These are phyloP conservation scores for Phortica okadai DNA, from an alignment of 2,888 invertebrate genomes.

Conservation along the genomic window DNA sequence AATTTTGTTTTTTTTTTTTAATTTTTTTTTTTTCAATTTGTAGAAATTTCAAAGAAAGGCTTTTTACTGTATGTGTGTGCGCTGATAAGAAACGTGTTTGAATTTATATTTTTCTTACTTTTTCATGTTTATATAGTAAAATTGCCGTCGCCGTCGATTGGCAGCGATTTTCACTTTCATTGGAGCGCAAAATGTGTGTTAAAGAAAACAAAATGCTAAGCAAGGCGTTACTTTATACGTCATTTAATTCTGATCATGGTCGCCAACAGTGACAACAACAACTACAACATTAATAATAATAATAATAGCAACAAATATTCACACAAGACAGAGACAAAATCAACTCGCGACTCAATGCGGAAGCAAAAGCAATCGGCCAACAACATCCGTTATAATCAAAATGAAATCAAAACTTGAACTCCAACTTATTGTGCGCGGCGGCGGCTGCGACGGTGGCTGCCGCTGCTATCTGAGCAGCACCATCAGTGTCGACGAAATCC, in stretches of 20 bases:
- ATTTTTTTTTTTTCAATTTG: slow-evolving; percentile 45
- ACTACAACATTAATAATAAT: neutral
- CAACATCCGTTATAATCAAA: slow-evolving; percentile 4
- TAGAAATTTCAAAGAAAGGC: slow-evolving; percentile 70
- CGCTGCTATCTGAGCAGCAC: slow-evolving; percentile 12
- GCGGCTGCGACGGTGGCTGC: neutral
- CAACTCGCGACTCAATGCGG: neutral
- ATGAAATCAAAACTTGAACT: neutral
- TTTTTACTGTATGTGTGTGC: slow-evolving; percentile 42
- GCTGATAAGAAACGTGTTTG: slow-evolving; percentile 69
- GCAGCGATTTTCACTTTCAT: slow-evolving; percentile 42
- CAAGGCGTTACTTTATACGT: neutral
- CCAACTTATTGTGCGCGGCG: neutral
- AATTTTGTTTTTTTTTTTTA: slow-evolving; percentile 40
- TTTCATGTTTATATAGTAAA: neutral
- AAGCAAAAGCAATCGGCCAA: slow-evolving; percentile 2
- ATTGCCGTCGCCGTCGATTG: neutral
- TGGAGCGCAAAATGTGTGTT: slow-evolving; percentile 30
- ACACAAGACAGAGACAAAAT: too few relatives aligned
- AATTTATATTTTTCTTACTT: slow-evolving; percentile 53
- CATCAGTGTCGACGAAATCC: slow-evolving; percentile 24
- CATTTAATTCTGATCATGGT: slow-evolving; percentile 2
- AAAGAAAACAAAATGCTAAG: neutral
- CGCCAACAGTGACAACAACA: neutral
- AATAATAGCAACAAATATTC: too few relatives aligned